Percentiles rank a stretch among this genome's conserved stretches.
phyloP scores from a whole-genome alignment of 2,113 vertebrate species.

The Corvus hawaiiensis region DNA sequence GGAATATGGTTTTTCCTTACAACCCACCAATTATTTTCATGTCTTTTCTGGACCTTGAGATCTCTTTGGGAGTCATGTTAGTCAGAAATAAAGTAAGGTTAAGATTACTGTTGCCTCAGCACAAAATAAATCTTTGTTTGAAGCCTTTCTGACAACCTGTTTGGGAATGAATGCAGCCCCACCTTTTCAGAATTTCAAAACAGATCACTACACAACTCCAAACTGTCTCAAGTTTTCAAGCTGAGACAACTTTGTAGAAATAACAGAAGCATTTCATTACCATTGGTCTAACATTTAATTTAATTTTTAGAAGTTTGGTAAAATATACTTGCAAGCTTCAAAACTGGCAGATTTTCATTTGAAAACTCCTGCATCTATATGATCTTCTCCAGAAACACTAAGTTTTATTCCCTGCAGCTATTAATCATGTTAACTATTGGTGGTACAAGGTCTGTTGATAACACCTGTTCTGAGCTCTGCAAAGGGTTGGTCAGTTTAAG shows the following conservation, averaged over 20 bases:
- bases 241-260: neutral
- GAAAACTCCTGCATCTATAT: neutral
- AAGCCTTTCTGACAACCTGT: neutral
- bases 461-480: neutral
- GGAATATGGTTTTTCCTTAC: neutral
- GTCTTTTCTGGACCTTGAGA: neutral
- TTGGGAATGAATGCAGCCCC: neutral
- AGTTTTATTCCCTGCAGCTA: neutral
- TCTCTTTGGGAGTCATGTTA: neutral
- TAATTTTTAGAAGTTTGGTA: neutral
- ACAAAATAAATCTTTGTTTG: neutral
- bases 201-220: neutral
- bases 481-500: neutral
- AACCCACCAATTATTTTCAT: neutral
- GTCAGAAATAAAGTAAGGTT: neutral
- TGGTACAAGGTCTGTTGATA: neutral
- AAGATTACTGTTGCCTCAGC: neutral
- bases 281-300: neutral
- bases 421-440: neutral
- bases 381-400: neutral
- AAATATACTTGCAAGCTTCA: neutral
- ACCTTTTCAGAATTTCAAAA: neutral
- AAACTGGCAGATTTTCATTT: neutral
- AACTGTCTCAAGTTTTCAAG: neutral
- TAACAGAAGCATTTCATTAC: neutral